Percentiles rank a stretch among this genome's conserved stretches.
Conservation (phyloP, 2,888 invertebrate genomes). For the Synanthedon andrenaeformis region DNA sequence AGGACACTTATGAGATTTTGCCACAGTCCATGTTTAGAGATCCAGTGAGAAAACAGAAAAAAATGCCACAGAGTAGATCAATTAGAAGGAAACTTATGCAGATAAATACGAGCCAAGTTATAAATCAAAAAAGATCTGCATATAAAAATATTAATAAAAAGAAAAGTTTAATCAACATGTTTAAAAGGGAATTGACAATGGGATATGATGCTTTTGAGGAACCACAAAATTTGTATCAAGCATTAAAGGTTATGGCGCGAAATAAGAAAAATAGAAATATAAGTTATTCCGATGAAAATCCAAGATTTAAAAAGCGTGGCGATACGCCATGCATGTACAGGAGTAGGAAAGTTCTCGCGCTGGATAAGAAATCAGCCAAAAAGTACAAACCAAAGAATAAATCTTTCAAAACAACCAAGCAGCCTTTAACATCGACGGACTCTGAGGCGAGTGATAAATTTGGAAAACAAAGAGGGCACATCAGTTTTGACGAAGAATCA, state of each 20-base stretch:
- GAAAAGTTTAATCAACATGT: slow-evolving; percentile 18
- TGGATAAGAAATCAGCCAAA: slow-evolving; percentile 8
- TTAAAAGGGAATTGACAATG: slow-evolving; percentile 32
- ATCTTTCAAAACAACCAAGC: background rate
- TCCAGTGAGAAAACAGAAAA: background rate
- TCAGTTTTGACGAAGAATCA: slow-evolving; percentile 11
- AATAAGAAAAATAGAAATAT: slow-evolving; percentile 18
- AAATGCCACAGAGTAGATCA: background rate
- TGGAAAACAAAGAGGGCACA: background rate
- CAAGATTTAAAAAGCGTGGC: background rate
- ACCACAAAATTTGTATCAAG: slow-evolving; percentile 35
- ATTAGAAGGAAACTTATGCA: background rate
- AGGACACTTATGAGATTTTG: background rate
- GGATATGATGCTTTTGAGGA: slow-evolving; percentile 20
- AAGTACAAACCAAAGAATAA: slow-evolving; percentile 6
- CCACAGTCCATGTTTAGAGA: background rate
- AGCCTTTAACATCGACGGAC: background rate
- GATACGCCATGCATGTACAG: slow-evolving; percentile 19
- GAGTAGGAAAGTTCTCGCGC: slow-evolving; percentile 20
- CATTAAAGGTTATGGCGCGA: slow-evolving; percentile 33
- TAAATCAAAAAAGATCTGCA: background rate
- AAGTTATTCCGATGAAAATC: too few relatives aligned
- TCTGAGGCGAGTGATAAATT: too few relatives aligned
- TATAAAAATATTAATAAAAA: background rate
- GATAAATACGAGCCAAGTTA: background rate